Evolutionary conservation across 2,888 invertebrate genomes (phyloP).

Genomic region (Eupsilia transversa): DNA sequence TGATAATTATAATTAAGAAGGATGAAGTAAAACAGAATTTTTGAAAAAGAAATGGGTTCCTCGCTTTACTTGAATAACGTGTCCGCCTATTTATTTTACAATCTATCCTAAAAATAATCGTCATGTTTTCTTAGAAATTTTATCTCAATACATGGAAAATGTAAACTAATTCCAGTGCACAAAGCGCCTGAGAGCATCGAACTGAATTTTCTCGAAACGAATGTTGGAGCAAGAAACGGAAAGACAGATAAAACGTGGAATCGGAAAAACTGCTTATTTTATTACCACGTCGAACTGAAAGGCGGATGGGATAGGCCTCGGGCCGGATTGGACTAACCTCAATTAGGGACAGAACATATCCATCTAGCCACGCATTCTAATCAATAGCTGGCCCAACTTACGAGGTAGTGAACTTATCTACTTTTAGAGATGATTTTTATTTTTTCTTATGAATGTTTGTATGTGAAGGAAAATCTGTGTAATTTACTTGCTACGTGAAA

Average conservation of each 20-base stretch:
- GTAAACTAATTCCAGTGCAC: conserved; percentile 76
- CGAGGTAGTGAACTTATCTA: conserved; percentile 7
- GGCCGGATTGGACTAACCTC: conserved; percentile 79
- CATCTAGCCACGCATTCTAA: conserved; percentile 59
- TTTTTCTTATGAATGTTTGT: conserved; percentile 7
- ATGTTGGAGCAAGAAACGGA: conserved; percentile 81
- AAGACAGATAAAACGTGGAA: conserved; percentile 86
- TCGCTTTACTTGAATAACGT: neutral
- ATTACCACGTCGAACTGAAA: conserved; percentile 82
- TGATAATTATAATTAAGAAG: neutral
- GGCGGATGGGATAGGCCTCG: conserved; percentile 81
- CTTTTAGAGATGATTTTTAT: conserved; percentile 8
- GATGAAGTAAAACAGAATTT: neutral
- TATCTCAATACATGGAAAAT: conserved; percentile 49
- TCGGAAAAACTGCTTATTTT: conserved; percentile 90
- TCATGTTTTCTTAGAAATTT: conserved; percentile 10
- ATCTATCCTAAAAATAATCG: neutral
- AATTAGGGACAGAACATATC: conserved; percentile 74
- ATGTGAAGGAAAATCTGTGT: conserved; percentile 11
- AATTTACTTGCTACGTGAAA: conserved; percentile 15
- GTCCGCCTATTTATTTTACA: neutral
- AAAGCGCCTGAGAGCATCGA: conserved; percentile 77
- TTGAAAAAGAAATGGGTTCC: neutral
- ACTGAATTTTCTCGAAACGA: conserved; percentile 81
- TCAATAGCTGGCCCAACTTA: conserved; percentile 47